phyloP scores from a whole-genome alignment of 2,888 invertebrate species.

The Eupithecia tripunctaria region DNA sequence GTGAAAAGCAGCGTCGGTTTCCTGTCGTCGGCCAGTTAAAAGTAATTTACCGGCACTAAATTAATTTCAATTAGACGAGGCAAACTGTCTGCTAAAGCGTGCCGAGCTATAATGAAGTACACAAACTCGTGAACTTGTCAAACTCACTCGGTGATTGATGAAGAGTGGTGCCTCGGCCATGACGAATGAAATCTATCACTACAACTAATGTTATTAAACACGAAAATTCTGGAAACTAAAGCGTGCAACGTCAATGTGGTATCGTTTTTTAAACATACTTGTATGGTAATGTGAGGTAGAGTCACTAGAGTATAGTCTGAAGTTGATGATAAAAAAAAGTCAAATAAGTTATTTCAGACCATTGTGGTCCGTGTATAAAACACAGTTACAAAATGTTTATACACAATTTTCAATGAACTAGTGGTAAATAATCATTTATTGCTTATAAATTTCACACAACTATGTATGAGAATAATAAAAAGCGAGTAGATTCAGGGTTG shows the following conservation, averaged over 20 bases:
- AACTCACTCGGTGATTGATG: neutral
- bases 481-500: no score
- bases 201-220: neutral
- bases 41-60: slow-evolving; percentile 11
- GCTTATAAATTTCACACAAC: no score
- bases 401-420: no score
- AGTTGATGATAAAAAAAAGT: neutral
- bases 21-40: slow-evolving; percentile 8
- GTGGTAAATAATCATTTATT: no score
- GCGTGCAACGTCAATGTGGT: neutral
- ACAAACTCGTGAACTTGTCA: slow-evolving; percentile 4
- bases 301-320: neutral
- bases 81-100: slow-evolving; percentile 10
- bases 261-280: neutral
- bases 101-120: neutral
- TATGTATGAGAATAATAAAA: no score
- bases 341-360: no score
- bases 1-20: slow-evolving; percentile 4
- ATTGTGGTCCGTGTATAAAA: no score
- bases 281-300: neutral
- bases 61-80: slow-evolving; percentile 13
- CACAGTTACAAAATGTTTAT: no score
- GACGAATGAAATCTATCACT: neutral
- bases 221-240: neutral
- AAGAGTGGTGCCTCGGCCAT: neutral